phyloP scores from a whole-genome alignment of 1,140 invertebrate genomes.

The Limonius californicus region DNA sequence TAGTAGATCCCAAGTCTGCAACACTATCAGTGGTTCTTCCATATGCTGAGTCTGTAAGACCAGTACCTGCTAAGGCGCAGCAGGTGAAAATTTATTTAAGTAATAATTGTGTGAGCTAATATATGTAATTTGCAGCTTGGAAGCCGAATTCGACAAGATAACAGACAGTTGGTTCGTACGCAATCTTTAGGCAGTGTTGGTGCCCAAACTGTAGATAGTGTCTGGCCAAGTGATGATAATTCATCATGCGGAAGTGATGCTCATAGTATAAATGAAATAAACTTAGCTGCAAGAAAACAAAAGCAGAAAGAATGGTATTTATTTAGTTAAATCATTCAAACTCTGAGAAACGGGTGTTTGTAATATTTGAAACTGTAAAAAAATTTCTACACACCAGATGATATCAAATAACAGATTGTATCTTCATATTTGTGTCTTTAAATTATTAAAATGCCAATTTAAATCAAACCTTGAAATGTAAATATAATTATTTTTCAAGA shows the following conservation, averaged over 20 bases:
- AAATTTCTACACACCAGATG: neutral
- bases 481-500: no score
- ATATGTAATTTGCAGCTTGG: constrained; percentile 44
- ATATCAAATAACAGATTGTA: no score
- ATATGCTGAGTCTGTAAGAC: constrained; percentile 31
- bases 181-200: constrained; percentile 62
- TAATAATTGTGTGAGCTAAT: neutral
- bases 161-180: constrained; percentile 53
- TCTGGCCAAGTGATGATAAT: constrained; percentile 42
- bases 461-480: no score
- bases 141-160: constrained; percentile 50
- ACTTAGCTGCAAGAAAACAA: constrained; percentile 36
- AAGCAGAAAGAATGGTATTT: constrained; percentile 49
- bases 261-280: constrained; percentile 38
- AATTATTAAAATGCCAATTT: no score
- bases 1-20: constrained; percentile 37
- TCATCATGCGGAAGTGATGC: constrained; percentile 43
- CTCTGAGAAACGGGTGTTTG: no score
- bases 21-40: constrained; percentile 33
- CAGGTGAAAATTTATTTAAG: constrained; percentile 32
- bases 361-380: no score
- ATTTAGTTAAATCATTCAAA: no score
- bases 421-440: no score
- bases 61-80: constrained; percentile 31
- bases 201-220: constrained; percentile 46